Percentiles rank a stretch among this genome's conserved stretches.
These are phyloP conservation scores for Diabrotica virgifera DNA, from an alignment of 1,140 invertebrate species.

Conservation along the genomic window DNA sequence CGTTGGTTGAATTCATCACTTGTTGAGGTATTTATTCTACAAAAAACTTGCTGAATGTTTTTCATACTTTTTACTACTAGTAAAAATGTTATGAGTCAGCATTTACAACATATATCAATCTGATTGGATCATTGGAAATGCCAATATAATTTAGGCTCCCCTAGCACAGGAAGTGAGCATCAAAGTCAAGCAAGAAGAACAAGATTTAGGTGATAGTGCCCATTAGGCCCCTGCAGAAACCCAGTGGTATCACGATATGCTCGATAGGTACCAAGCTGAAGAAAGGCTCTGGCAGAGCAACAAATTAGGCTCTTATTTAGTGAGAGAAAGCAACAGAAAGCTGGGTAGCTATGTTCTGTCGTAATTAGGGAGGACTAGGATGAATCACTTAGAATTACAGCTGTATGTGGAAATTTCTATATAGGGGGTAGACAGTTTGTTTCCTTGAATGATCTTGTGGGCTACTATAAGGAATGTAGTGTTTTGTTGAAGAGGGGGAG, in stretches of 20 bases:
- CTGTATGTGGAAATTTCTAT: constrained; percentile 93
- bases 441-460: constrained; percentile 89
- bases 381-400: constrained; percentile 98
- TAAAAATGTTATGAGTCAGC: too few species aligned
- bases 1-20: too few species aligned
- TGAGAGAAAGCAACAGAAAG: constrained; percentile 89
- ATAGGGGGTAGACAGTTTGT: constrained; percentile 94
- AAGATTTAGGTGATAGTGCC: constrained; percentile 59
- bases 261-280: constrained; percentile 86
- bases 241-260: constrained; percentile 60
- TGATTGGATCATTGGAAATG: too few species aligned
- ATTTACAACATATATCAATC: too few species aligned
- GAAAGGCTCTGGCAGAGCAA: constrained; percentile 77
- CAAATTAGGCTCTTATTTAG: constrained; percentile 87
- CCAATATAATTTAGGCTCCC: too few species aligned
- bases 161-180: constrained; percentile 45
- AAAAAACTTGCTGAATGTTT: too few species aligned
- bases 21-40: too few species aligned
- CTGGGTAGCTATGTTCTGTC: constrained; percentile 94
- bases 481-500: constrained; percentile 92
- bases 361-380: constrained; percentile 87
- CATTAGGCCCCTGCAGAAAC: constrained; percentile 63
- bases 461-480: constrained; percentile 93
- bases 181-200: constrained; percentile 43
- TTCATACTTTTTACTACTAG: too few species aligned